Evolutionary conservation across 1,140 invertebrate species (phyloP).

Genomic region (Prorops nasuta): DNA sequence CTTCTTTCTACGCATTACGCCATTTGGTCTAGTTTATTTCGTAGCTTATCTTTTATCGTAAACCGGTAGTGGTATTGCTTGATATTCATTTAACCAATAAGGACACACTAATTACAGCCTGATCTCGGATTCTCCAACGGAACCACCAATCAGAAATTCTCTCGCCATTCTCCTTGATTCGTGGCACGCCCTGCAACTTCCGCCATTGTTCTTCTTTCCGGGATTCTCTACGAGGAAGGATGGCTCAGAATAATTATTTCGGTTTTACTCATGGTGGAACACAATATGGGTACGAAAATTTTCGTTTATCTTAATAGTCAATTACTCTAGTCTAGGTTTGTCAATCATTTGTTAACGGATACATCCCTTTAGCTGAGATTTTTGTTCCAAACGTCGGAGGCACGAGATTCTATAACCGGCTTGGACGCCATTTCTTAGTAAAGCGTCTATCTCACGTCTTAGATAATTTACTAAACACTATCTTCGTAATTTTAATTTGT

Average conservation of each 20-base stretch:
- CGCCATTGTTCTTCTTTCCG: slow-evolving; percentile 53
- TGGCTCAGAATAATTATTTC: slow-evolving; percentile 92
- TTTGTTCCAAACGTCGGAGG: slow-evolving; percentile 21
- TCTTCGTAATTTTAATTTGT: too few species aligned
- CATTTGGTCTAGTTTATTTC: too few species aligned
- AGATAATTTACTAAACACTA: too few species aligned
- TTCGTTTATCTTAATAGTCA: slow-evolving; percentile 29
- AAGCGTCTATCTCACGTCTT: slow-evolving; percentile 33
- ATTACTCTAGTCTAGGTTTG: slow-evolving; percentile 27
- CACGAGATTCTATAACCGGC: slow-evolving; percentile 40
- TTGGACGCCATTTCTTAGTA: slow-evolving; percentile 45
- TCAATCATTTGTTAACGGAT: slow-evolving; percentile 13
- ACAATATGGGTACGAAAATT: slow-evolving; percentile 76
- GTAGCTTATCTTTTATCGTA: too few species aligned
- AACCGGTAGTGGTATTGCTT: too few species aligned
- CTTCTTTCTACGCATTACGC: too few species aligned
- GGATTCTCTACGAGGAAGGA: slow-evolving; percentile 56
- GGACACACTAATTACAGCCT: too few species aligned
- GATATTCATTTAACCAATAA: too few species aligned
- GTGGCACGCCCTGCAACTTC: slow-evolving; percentile 52
- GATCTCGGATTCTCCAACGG: too few species aligned
- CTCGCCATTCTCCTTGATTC: slow-evolving; percentile 30
- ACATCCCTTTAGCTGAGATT: slow-evolving; percentile 13
- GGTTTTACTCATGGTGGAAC: slow-evolving; percentile 88
- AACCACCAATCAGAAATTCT: slow-evolving; percentile 30